Base-by-base conservation (phyloP, 2,888 invertebrate species). In the Eupithecia subumbrata region DNA sequence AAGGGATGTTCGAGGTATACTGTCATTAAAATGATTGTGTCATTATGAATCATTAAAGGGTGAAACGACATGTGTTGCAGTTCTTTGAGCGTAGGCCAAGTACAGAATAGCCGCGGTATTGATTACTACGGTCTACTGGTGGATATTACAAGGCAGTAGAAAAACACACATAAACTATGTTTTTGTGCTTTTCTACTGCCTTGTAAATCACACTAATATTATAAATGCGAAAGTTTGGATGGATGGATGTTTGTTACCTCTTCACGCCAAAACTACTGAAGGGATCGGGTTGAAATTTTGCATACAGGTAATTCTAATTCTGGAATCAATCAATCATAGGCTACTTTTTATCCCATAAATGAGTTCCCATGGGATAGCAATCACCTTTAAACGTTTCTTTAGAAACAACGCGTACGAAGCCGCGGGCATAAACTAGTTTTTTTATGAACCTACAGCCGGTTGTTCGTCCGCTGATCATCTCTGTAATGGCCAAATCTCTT, bases 11-110 rank as follows among this genome's bases (percentile, higher is more conserved):
- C 72, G 70, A 82, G 67, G 82, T 82, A 81, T 81, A 80, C 74
- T 81, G 84, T 86, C 87, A 88, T 88, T 88, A 87, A 86, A 87
- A 89, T 86, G 83, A 87, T 89, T 86, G 85, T 82, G 85, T 90
- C 86, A 90, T 90, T 91, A 91, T 89, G 85, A 87, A 89, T 91
- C 91, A 91, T 91, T 87, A 91, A 89, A 86, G 86, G 86, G 87
- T 87, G 81, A 82, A 79, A 81, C 79, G 79, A 83, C 90, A 89
- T 85, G 88, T 90, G 83, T 76, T 25, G 25, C 22, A 68, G 12
- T 67, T 67, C n/a, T n/a, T 67, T 40, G 5, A 11, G 2, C 8
- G 64, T 11, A 18, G 40, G 40, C 48, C 40, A 68, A 25, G 16
- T 25, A 48, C 30, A n/a, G 22, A 56, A 48, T 48, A n/a, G 52